Evolutionary conservation across 2,888 invertebrate species (phyloP).

Genomic region (Argyra leucocephala): DNA sequence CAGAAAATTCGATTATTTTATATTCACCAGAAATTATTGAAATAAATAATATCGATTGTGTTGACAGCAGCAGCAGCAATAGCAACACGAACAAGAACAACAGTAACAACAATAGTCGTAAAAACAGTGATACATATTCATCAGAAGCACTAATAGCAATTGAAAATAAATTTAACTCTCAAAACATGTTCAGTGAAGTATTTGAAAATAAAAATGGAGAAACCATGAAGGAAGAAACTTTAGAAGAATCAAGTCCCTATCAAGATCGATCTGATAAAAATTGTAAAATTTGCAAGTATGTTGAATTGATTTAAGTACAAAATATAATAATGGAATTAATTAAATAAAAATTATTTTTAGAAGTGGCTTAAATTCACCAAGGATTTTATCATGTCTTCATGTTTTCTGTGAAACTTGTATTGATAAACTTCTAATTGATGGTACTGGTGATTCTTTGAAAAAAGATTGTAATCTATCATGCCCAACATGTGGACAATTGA

Average conservation of each 20-base stretch:
- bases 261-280: conserved; percentile 48
- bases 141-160: conserved; percentile 20
- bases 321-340: conserved; percentile 11
- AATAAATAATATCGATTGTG: background rate
- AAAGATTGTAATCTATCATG: conserved; percentile 59
- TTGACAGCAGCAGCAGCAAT: background rate
- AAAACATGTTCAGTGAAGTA: conserved; percentile 32
- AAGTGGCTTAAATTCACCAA: conserved; percentile 68
- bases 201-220: conserved; percentile 34
- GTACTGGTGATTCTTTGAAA: conserved; percentile 57
- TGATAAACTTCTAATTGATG: conserved; percentile 64
- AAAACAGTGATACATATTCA: conserved; percentile 25
- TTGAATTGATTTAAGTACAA: conserved; percentile 23
- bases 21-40: background rate
- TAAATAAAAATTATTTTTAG: conserved; percentile 42
- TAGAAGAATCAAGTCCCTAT: conserved; percentile 41
- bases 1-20: background rate
- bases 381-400: conserved; percentile 86
- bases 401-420: conserved; percentile 90
- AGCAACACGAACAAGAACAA: conserved; percentile 5
- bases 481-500: conserved; percentile 76
- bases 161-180: background rate
- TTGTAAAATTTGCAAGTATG: conserved; percentile 59
- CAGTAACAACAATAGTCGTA: conserved; percentile 21
- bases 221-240: conserved; percentile 34